A percentile compares a stretch with the other conserved stretches of the same genome.
Evolutionary conservation across 2,113 vertebrate genomes (phyloP).

Genomic region (Bufo gargarizans): DNA sequence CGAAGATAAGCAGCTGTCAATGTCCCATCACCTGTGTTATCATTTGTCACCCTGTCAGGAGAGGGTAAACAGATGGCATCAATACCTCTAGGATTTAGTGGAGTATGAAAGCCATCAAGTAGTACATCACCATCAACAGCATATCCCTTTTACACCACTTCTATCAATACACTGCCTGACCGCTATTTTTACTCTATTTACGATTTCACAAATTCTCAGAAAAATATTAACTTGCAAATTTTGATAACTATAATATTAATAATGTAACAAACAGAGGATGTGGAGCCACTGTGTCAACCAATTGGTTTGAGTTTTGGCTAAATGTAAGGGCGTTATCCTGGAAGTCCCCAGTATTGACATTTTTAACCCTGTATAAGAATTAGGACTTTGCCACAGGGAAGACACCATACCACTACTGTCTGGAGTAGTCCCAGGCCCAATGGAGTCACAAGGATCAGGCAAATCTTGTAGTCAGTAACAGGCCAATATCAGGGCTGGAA

Average conservation of each 20-base stretch:
- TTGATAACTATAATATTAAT: not conserved
- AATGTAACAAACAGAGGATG: no score
- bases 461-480: no score
- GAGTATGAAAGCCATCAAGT: not conserved
- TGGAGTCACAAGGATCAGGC: no score
- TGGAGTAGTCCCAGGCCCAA: no score
- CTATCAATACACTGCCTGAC: not conserved
- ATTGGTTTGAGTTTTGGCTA: no score
- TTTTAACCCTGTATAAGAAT: no score
- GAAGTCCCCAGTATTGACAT: no score
- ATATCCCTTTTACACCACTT: not conserved
- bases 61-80: conserved; percentile 50
- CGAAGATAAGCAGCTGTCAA: conserved; percentile 67
- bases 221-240: not conserved
- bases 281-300: no score
- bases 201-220: not conserved
- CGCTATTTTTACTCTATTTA: not conserved
- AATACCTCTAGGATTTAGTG: conserved; percentile 39
- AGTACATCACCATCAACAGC: not conserved
- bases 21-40: conserved; percentile 55
- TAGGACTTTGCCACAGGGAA: no score
- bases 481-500: no score
- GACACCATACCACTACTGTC: no score
- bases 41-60: conserved; percentile 61
- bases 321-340: no score